Evolutionary conservation across 2,888 invertebrate species (phyloP).

Genomic region (Tetropium fuscum): DNA sequence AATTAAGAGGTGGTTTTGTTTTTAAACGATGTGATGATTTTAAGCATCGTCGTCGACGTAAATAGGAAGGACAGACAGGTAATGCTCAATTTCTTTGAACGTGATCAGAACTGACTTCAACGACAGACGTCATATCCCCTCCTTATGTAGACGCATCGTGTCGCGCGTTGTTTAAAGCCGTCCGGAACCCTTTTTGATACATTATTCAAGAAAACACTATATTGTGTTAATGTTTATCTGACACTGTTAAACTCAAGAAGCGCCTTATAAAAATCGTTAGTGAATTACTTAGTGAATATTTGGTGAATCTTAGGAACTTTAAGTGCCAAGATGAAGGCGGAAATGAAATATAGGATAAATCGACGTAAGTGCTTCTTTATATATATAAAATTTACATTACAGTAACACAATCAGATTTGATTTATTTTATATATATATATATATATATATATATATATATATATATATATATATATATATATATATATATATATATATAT

Average conservation of each 20-base stretch:
- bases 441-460: no score
- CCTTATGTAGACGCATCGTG: slow-evolving; percentile 14
- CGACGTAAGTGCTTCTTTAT: slow-evolving; percentile 12
- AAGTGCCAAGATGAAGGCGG: slow-evolving; percentile 4
- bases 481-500: background rate
- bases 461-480: no score
- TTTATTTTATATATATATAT: no score
- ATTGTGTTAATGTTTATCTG: slow-evolving; percentile 4
- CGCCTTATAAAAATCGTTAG: background rate
- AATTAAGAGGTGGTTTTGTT: no score
- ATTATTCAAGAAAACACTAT: slow-evolving; percentile 24
- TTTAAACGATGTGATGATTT: no score
- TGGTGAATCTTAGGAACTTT: background rate
- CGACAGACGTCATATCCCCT: slow-evolving; percentile 19
- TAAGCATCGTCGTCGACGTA: no score
- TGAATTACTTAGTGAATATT: background rate
- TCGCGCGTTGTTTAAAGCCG: slow-evolving; percentile 18
- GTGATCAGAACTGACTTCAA: background rate
- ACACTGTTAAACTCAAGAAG: background rate
- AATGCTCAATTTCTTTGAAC: slow-evolving; percentile 6
- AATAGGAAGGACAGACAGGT: background rate
- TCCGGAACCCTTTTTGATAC: slow-evolving; percentile 15
- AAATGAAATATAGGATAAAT: slow-evolving; percentile 12
- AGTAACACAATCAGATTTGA: no score
- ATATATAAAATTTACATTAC: no score